Conservation (phyloP, 2,113 vertebrate species). For the Menura novaehollandiae region DNA sequence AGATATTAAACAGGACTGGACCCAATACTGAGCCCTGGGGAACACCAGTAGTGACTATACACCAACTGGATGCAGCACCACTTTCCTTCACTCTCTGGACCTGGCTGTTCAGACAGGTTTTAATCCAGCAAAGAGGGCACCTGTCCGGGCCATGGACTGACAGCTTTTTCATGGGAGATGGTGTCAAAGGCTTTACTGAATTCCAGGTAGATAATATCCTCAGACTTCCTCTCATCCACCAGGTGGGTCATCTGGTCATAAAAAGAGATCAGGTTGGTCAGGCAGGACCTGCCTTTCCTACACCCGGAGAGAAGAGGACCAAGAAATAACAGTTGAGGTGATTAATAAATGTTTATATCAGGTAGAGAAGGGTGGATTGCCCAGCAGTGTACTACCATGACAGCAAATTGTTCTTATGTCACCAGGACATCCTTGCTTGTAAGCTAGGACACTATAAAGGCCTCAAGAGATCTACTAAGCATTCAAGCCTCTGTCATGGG, state of each 20-base stretch:
- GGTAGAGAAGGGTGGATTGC: neutral
- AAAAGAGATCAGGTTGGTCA: rapidly evolving
- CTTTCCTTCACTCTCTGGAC: neutral
- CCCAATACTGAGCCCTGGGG: neutral
- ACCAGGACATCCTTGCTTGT: neutral
- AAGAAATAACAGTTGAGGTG: neutral
- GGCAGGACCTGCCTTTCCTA: neutral
- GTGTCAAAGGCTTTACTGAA: neutral
- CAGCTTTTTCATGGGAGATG: neutral
- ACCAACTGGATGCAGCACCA: no score
- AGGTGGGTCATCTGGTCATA: neutral
- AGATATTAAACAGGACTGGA: neutral
- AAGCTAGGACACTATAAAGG: neutral
- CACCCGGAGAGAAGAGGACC: rapidly evolving
- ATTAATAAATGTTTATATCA: neutral
- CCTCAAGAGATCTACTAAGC: neutral
- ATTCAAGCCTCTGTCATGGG: neutral
- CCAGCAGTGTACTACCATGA: neutral
- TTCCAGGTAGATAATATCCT: neutral
- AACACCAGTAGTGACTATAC: neutral
- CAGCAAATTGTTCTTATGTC: neutral
- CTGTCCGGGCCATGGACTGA: no score
- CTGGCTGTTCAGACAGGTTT: neutral
- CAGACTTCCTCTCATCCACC: neutral
- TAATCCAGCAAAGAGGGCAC: neutral